Conservation (phyloP, 2,888 invertebrate genomes). For the Callinectes sapidus region DNA sequence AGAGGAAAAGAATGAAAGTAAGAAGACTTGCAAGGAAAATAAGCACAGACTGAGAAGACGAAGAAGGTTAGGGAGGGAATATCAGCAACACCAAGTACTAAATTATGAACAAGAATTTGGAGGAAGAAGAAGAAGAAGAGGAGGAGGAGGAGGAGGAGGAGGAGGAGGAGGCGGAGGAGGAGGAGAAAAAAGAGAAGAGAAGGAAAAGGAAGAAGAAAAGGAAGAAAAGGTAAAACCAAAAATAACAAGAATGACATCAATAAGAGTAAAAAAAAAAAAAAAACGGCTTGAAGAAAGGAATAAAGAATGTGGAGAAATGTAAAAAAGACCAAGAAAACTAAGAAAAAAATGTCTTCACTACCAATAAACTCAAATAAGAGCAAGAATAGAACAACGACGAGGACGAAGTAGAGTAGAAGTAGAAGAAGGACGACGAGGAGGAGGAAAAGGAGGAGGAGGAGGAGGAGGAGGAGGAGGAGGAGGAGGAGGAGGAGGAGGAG, state of each 20-base stretch:
- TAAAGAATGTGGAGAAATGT: neutral
- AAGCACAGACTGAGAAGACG: neutral
- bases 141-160: neutral
- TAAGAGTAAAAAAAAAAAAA: too few species aligned
- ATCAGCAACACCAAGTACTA: neutral
- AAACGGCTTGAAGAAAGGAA: neutral
- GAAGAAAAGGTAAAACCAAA: neutral
- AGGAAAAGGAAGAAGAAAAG: neutral
- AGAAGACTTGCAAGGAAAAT: neutral
- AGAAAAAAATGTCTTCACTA: neutral
- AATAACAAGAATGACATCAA: too few species aligned
- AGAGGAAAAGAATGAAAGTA: neutral
- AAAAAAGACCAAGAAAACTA: neutral
- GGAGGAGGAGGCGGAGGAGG: neutral
- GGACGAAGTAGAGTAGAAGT: too few species aligned
- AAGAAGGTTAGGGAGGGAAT: neutral
- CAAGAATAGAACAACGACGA: too few species aligned
- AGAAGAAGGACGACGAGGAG: neutral
- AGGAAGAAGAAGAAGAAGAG: neutral
- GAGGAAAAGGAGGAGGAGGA: neutral
- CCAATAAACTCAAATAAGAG: too few species aligned
- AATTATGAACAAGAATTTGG: neutral
- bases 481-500: neutral
- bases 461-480: too few species aligned
- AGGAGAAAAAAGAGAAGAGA: neutral